These are phyloP conservation scores for Turritopsis rubra DNA, from an alignment of 30 jellyfish, hydroid and myxozoan species.

Conservation along the genomic window DNA sequence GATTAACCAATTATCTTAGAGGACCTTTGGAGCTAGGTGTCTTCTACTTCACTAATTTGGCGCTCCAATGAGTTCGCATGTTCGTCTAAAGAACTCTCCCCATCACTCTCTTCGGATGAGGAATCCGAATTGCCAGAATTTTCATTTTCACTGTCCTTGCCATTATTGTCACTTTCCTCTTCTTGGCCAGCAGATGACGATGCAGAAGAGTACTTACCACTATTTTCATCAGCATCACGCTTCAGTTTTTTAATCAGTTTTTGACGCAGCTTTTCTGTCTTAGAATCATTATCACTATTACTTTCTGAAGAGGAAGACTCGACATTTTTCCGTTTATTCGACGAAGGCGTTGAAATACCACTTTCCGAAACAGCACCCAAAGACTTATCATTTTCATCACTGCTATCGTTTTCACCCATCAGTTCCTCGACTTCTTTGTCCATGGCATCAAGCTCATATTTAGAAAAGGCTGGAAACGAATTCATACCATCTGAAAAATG, in stretches of 20 bases:
- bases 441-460: conserved; percentile 84
- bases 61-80: neutral
- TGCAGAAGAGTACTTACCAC: neutral
- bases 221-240: neutral
- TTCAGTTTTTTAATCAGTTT: neutral
- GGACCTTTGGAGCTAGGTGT: neutral
- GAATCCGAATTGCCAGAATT: neutral
- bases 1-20: neutral
- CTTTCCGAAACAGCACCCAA: no score
- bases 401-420: conserved; percentile 36
- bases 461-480: conserved; percentile 47
- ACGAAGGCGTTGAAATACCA: neutral
- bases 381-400: conserved; percentile 10
- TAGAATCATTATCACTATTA: neutral
- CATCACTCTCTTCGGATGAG: conserved; percentile 1
- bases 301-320: neutral
- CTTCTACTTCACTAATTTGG: neutral
- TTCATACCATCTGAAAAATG: neutral
- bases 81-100: neutral
- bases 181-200: neutral
- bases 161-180: no score
- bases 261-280: neutral
- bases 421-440: conserved; percentile 92
- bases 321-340: conserved; percentile 9
- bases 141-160: no score